These are phyloP conservation scores for Eilema griseolum DNA, from an alignment of 2,888 invertebrate species.

Conservation along the genomic window DNA sequence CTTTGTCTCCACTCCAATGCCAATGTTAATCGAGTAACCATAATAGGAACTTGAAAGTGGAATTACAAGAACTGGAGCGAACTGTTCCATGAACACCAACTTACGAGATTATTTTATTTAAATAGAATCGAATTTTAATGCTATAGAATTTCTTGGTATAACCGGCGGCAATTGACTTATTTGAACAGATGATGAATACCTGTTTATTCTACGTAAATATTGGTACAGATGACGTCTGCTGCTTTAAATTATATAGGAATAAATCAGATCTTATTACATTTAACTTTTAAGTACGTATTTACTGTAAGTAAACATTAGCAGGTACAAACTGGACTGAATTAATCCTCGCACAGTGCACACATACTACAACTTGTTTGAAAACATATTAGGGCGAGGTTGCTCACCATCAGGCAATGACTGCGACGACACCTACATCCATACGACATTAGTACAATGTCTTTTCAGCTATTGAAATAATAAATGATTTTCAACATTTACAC, in stretches of 20 bases:
- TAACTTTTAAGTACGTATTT: not conserved
- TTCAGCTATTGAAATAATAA: not conserved
- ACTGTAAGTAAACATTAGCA: too few species aligned
- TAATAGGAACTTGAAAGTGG: constrained; percentile 58
- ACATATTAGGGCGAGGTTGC: constrained; percentile 35
- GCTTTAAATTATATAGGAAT: constrained; percentile 6
- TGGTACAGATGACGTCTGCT: constrained; percentile 17
- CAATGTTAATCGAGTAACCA: constrained; percentile 60
- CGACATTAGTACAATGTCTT: constrained; percentile 26
- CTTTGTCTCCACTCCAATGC: constrained; percentile 53
- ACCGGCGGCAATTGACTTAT: constrained; percentile 19
- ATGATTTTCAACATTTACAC: constrained; percentile 10
- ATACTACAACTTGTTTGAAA: constrained; percentile 28
- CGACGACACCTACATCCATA: constrained; percentile 31
- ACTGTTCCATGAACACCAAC: constrained; percentile 32
- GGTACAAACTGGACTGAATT: constrained; percentile 11
- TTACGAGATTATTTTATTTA: not conserved
- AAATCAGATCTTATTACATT: constrained; percentile 19
- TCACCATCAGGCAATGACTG: constrained; percentile 22
- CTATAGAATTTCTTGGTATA: constrained; percentile 8
- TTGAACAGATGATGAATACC: constrained; percentile 28
- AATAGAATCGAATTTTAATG: constrained; percentile 15
- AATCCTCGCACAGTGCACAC: constrained; percentile 13
- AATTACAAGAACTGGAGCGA: constrained; percentile 51
- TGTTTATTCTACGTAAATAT: constrained; percentile 13